Conservation (phyloP, 2,888 invertebrate genomes). For the Folsomia candida region DNA sequence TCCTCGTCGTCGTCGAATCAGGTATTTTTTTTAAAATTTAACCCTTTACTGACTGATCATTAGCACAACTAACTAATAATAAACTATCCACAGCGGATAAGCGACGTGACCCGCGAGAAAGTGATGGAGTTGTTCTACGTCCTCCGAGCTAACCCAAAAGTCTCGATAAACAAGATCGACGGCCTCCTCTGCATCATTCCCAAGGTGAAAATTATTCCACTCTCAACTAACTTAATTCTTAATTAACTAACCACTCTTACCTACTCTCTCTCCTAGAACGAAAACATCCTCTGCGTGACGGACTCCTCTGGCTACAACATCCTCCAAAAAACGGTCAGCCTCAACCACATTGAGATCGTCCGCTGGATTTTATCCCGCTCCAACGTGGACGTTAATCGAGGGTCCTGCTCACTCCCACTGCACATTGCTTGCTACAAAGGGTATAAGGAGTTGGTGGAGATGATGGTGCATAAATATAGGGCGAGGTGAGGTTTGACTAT, state of each 20-base stretch:
- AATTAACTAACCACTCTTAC: constrained; percentile 16
- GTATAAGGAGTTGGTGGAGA: constrained; percentile 52
- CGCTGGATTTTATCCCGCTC: constrained; percentile 64
- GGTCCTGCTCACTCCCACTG: constrained; percentile 71
- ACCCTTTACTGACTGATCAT: constrained; percentile 23
- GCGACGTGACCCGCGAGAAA: constrained; percentile 62
- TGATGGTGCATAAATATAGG: constrained; percentile 26
- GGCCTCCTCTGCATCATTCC: constrained; percentile 66
- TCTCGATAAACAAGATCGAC: constrained; percentile 65
- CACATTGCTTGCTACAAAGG: constrained; percentile 73
- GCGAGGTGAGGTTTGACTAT: constrained; percentile 49
- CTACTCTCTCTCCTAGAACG: too few species aligned
- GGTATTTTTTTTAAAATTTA: neutral
- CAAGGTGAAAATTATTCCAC: constrained; percentile 57
- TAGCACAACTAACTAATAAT: constrained; percentile 15
- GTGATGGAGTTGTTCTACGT: constrained; percentile 66
- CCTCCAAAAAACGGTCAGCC: constrained; percentile 70
- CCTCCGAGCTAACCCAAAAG: constrained; percentile 66
- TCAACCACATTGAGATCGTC: constrained; percentile 69
- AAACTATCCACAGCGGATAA: constrained; percentile 32
- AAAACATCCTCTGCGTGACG: constrained; percentile 66
- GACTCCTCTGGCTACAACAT: constrained; percentile 69
- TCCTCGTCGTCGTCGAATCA: constrained; percentile 10
- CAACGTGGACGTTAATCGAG: constrained; percentile 64
- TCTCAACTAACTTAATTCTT: constrained; percentile 9